These are phyloP conservation scores for Thunnus thynnus DNA, from an alignment of 2,113 vertebrate species.

Conservation along the genomic window DNA sequence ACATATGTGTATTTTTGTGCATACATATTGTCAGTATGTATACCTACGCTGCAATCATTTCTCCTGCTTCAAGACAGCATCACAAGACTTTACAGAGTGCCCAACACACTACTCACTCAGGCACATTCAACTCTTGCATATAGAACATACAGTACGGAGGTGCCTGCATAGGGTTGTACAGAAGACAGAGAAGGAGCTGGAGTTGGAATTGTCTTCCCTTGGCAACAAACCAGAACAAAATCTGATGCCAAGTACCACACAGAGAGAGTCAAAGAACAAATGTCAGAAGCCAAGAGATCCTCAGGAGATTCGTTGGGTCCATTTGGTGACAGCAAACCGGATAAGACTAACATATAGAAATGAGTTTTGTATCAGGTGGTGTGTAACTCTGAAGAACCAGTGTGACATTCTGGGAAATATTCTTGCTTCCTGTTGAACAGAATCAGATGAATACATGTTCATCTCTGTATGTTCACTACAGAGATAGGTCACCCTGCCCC, in stretches of 20 bases:
- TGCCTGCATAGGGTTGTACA: neutral
- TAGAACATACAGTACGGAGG: neutral
- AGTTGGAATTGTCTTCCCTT: slow-evolving; percentile 24
- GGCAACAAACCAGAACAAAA: slow-evolving; percentile 41
- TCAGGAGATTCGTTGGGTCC: neutral
- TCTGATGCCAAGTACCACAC: slow-evolving; percentile 61
- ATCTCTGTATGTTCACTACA: no score
- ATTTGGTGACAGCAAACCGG: no score
- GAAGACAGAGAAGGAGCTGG: neutral
- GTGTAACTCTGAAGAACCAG: no score
- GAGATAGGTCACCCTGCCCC: no score
- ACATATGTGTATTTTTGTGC: neutral
- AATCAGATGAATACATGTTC: no score
- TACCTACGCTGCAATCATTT: neutral
- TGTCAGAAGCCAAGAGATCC: slow-evolving; percentile 65
- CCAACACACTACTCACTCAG: no score
- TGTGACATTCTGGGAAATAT: no score
- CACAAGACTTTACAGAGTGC: neutral
- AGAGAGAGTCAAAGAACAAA: slow-evolving; percentile 61
- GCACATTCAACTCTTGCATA: no score
- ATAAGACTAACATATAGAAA: no score
- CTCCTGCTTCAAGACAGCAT: neutral
- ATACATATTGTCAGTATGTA: neutral
- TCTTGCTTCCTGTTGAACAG: no score
- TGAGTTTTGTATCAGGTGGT: no score